Evolutionary conservation across 2,888 invertebrate genomes (phyloP).

Genomic region (Chaetogeoica ovagalla): DNA sequence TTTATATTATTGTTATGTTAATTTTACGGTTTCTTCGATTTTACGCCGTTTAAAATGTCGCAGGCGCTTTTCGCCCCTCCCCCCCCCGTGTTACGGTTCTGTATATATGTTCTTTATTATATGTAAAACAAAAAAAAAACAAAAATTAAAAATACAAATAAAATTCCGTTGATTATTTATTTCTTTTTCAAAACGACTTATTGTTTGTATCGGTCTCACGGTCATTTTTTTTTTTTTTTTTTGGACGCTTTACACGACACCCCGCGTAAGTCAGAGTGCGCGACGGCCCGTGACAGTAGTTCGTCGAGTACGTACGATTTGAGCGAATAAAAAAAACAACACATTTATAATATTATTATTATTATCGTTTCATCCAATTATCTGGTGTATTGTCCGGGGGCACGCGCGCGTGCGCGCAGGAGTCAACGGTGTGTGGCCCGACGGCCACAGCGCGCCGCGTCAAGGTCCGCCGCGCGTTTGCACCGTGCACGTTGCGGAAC

Average conservation of each 20-base stretch:
- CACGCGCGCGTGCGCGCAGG: neutral
- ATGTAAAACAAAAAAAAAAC: too few relatives aligned
- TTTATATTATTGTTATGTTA: too few relatives aligned
- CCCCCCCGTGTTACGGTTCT: too few relatives aligned
- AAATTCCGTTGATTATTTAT: too few relatives aligned
- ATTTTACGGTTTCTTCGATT: too few relatives aligned
- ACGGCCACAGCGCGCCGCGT: neutral
- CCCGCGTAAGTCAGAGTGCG: neutral
- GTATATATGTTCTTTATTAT: too few relatives aligned
- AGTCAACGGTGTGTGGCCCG: constrained; percentile 33
- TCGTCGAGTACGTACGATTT: constrained; percentile 9
- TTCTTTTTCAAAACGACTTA: too few relatives aligned
- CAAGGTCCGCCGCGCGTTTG: too few relatives aligned
- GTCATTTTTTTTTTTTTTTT: constrained; percentile 10
- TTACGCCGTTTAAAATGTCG: too few relatives aligned
- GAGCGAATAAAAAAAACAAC: neutral
- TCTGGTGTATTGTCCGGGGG: constrained; percentile 31
- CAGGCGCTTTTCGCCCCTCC: too few relatives aligned
- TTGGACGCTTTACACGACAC: too few relatives aligned
- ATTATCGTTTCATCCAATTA: constrained; percentile 43
- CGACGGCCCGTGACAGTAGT: neutral
- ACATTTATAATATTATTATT: neutral
- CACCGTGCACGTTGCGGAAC: neutral
- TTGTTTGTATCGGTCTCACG: constrained; percentile 7
- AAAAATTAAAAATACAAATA: too few relatives aligned